phyloP scores from a whole-genome alignment of 2,888 invertebrate species.

The Timema cristinae region DNA sequence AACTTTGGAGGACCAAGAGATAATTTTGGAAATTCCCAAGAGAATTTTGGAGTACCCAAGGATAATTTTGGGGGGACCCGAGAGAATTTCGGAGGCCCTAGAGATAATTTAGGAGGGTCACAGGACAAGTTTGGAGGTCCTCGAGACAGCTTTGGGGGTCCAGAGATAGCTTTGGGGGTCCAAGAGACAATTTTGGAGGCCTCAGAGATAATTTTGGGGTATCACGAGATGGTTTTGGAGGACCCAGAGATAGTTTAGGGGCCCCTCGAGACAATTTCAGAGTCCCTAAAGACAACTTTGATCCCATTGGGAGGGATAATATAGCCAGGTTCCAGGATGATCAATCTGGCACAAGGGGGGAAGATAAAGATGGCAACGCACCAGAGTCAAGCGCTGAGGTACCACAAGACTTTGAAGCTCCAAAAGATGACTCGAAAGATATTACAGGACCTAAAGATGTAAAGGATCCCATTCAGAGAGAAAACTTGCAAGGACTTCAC shows the following conservation, averaged over 20 bases:
- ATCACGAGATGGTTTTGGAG: conserved; percentile 20
- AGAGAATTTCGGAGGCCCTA: conserved; percentile 18
- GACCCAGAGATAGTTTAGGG: conserved; percentile 14
- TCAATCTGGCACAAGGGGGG: conserved; percentile 1
- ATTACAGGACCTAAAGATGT: too few relatives aligned
- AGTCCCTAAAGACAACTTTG: conserved; percentile 19
- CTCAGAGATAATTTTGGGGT: conserved; percentile 14
- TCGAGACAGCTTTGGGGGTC: conserved; percentile 20
- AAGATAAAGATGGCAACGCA: background rate
- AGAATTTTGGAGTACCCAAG: conserved; percentile 12
- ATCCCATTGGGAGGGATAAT: conserved; percentile 19
- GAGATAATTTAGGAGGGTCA: conserved; percentile 20
- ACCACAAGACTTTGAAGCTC: too few relatives aligned
- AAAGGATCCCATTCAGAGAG: too few relatives aligned
- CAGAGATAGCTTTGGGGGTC: conserved; percentile 13
- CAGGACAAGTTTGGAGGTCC: conserved; percentile 26
- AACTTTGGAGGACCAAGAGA: conserved; percentile 18
- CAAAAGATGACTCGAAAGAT: too few relatives aligned
- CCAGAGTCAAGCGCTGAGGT: too few relatives aligned
- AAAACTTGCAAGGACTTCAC: too few relatives aligned
- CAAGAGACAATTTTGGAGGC: conserved; percentile 13
- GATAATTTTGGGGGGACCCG: conserved; percentile 19
- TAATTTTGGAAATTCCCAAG: conserved; percentile 12
- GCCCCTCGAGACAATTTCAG: conserved; percentile 5
- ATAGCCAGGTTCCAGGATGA: conserved; percentile 16